Evolutionary conservation across 2,113 vertebrate genomes (phyloP), one percentile per base, ranked within the genome.

Genomic region (Lophochroa leadbeateri): DNA sequence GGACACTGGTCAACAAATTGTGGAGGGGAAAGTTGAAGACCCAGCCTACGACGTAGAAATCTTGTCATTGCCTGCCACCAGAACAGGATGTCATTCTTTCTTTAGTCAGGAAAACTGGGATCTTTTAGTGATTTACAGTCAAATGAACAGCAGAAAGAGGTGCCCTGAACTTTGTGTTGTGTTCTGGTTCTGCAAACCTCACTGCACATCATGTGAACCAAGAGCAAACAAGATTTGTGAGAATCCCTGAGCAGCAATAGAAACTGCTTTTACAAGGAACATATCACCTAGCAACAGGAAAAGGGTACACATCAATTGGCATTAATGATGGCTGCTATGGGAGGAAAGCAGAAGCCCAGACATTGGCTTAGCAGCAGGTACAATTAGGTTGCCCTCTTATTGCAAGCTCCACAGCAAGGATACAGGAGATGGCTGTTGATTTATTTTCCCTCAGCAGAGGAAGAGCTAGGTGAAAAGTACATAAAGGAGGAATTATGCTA

Each of bases 401-500:
- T 84, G 70, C 77, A 77, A 76, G 81, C 57, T 94, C 52, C 74
- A 70, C 15, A 91, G 44, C 43, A 77, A 0, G 7, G 90, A 70
- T 79, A 83, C 18, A 20, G 82, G 85, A 90, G 82, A 86, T 58
- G 55, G 44, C 13, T 85, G 55, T 37, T 90, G 92, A 96, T 94
- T 94, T 97, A 91, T 96, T 96, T 91, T 82, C 86, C 64, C 74
- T 77, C 61, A 96, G 92, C 95, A 95, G 60, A 88, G 50, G 72
- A 95, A 84, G 70, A 65, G n/a, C 53, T 78, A 82, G 78, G 81
- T 87, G 88, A 82, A 93, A 93, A 91, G 83, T 89, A 89, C 53
- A 94, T 95, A 87, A 90, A 96, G 82, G 13, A 95, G 84, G 44
- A 95, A 96, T 95, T 95, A 94, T 87, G 90, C 83, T 94, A 50